Evolutionary conservation across 1,140 invertebrate genomes (phyloP).

Genomic region (Drosophila kanapiae): DNA sequence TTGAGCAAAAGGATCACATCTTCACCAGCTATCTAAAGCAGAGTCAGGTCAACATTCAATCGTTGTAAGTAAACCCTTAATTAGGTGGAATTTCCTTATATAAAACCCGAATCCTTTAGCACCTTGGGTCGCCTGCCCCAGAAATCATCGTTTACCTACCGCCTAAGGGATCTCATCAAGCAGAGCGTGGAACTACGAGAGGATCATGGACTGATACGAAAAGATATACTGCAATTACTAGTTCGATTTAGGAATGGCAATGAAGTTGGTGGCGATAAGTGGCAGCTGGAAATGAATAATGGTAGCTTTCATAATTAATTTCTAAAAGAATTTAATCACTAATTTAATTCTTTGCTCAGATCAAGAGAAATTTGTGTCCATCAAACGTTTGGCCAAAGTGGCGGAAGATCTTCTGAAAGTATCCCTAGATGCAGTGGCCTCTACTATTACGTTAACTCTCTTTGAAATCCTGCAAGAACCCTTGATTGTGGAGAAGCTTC

Average conservation of each 20-base stretch:
- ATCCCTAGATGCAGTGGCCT: conserved; percentile 61
- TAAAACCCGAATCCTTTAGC: conserved; percentile 19
- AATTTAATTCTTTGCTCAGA: conserved; percentile 23
- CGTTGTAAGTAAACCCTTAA: conserved; percentile 55
- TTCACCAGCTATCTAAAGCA: conserved; percentile 58
- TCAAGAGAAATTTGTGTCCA: conserved; percentile 67
- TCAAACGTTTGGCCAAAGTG: conserved; percentile 65
- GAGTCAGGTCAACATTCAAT: conserved; percentile 45
- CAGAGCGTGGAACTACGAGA: conserved; percentile 63
- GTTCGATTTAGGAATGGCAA: conserved; percentile 78
- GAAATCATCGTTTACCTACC: conserved; percentile 71
- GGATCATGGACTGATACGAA: conserved; percentile 65
- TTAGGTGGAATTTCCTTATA: not conserved
- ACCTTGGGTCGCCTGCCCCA: conserved; percentile 61
- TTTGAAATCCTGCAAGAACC: conserved; percentile 72
- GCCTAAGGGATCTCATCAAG: conserved; percentile 67
- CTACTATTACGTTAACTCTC: conserved; percentile 60
- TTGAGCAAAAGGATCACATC: conserved; percentile 69
- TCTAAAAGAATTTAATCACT: too few species aligned
- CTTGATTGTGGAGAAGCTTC: conserved; percentile 64
- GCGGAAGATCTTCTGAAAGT: conserved; percentile 74
- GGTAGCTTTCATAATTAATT: conserved; percentile 16
- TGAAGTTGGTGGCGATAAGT: conserved; percentile 58
- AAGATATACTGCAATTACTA: conserved; percentile 75
- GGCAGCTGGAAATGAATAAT: conserved; percentile 62